Evolutionary conservation across 2,888 invertebrate species (phyloP).

Genomic region (Matsumyia berberina): DNA sequence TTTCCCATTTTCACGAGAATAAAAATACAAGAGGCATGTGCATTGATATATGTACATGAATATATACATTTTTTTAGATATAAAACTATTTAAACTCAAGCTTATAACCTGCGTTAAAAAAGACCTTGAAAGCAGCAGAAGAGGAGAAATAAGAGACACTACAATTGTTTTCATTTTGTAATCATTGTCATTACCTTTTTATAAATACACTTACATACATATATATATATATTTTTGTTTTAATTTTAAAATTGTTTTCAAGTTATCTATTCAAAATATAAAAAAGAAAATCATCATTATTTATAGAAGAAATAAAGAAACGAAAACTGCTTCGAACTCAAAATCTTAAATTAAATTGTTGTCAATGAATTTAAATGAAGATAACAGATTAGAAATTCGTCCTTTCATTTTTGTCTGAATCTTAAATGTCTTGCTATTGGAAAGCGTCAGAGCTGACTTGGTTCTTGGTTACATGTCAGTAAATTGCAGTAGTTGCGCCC

Average conservation of each 20-base stretch:
- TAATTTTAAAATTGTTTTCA: slow-evolving; percentile 20
- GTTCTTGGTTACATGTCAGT: too few species aligned
- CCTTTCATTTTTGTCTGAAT: too few species aligned
- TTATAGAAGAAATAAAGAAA: slow-evolving; percentile 54
- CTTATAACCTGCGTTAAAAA: slow-evolving; percentile 11
- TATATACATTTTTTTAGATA: slow-evolving; percentile 6
- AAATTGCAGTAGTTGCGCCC: too few species aligned
- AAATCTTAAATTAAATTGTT: background rate
- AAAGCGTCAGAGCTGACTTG: too few species aligned
- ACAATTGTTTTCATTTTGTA: slow-evolving; percentile 28
- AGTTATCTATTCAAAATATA: slow-evolving; percentile 37
- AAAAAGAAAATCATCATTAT: slow-evolving; percentile 38
- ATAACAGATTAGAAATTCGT: background rate
- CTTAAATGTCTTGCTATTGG: too few species aligned
- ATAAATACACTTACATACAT: slow-evolving; percentile 1
- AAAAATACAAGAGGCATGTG: slow-evolving; percentile 18
- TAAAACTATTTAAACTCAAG: slow-evolving; percentile 34
- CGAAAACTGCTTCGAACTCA: slow-evolving; percentile 54
- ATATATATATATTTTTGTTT: slow-evolving; percentile 22
- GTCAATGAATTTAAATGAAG: background rate
- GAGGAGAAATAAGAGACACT: background rate
- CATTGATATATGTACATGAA: too few species aligned
- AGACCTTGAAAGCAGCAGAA: background rate
- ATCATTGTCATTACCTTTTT: slow-evolving; percentile 32
- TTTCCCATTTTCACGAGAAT: slow-evolving; percentile 20